A percentile compares a stretch with the other conserved stretches of the same genome.
Conservation (phyloP, 2,113 vertebrate species). For the Fulica atra region DNA sequence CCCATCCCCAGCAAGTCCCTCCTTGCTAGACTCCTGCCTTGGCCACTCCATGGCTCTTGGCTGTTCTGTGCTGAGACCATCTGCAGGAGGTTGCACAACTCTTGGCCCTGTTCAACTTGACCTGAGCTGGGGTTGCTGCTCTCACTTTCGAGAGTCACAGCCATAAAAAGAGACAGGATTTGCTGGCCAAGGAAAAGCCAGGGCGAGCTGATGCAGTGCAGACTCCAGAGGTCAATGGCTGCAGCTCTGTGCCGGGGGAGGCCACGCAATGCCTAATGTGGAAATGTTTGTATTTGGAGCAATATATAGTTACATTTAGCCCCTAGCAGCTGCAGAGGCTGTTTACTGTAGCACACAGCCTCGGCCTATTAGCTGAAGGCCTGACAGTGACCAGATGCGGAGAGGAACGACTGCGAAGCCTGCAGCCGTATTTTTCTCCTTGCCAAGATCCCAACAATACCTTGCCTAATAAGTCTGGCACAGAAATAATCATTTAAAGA, state of each 20-base stretch:
- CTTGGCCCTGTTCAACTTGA: background rate
- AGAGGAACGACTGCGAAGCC: background rate
- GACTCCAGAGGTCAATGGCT: slow-evolving; percentile 39
- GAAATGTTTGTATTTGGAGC: slow-evolving; percentile 72
- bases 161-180: slow-evolving; percentile 16
- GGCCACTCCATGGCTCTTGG: background rate
- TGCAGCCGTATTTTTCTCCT: background rate
- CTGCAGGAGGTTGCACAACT: background rate
- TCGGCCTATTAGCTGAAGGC: slow-evolving; percentile 20
- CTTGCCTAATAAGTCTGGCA: slow-evolving; percentile 74
- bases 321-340: slow-evolving; percentile 42
- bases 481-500: slow-evolving; percentile 67
- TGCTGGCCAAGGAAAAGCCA: slow-evolving; percentile 12
- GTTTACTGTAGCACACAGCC: slow-evolving; percentile 45
- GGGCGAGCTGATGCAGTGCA: slow-evolving; percentile 1
- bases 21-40: background rate
- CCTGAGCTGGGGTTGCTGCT: background rate
- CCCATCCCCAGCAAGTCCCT: background rate
- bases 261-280: slow-evolving; percentile 69
- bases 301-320: slow-evolving; percentile 35
- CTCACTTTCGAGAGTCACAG: background rate
- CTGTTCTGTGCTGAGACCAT: fast-evolving
- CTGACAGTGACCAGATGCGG: slow-evolving; percentile 72
- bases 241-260: background rate
- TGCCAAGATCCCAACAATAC: slow-evolving; percentile 68